Conservation (phyloP, 2,113 vertebrate genomes). For the Notarius quadriscutis region DNA sequence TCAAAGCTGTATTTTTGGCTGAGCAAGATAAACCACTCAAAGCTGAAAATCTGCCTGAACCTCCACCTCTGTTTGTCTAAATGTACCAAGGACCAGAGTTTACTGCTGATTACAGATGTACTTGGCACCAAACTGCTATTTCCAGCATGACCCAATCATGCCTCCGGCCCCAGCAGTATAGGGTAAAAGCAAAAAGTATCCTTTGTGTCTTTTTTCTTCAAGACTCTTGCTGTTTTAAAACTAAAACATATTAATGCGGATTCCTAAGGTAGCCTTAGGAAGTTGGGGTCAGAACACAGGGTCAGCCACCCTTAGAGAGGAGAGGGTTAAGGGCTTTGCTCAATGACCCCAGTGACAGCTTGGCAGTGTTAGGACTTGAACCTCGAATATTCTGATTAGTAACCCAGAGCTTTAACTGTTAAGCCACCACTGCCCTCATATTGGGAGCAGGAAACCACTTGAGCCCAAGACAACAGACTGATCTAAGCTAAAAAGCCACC, state of each 20-base stretch:
- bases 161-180: neutral
- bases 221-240: no score
- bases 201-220: neutral
- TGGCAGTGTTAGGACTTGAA: no score
- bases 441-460: neutral
- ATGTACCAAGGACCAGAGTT: neutral
- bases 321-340: no score
- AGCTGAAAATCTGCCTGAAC: neutral
- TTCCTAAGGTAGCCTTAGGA: no score
- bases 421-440: no score
- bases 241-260: no score
- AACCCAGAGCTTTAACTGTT: no score
- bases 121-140: neutral
- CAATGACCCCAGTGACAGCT: no score
- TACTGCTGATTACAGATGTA: conserved; percentile 1
- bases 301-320: no score
- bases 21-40: neutral
- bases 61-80: neutral
- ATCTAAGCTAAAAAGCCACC: neutral
- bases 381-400: no score
- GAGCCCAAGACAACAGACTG: neutral
- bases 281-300: no score
- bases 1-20: neutral
- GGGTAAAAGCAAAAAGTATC: neutral
- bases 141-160: neutral